Base-by-base conservation (phyloP, 1,140 invertebrate species). In the Proctacanthus coquilletti region DNA sequence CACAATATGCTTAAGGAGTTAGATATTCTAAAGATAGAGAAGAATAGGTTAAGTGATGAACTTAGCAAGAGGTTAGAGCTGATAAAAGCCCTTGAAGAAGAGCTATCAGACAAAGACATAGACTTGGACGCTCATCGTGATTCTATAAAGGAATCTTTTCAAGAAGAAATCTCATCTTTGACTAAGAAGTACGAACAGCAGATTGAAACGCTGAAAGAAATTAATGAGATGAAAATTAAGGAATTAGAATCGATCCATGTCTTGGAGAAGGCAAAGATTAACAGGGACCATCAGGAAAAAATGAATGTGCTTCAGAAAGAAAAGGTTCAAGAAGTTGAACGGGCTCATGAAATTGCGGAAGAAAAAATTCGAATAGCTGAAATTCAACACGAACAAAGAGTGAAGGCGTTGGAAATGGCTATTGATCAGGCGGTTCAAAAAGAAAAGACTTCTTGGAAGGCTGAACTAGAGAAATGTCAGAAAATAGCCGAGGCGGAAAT, bases 391-490 rank as follows among this genome's bases (percentile, higher is more conserved):
- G 56, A 57, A 43, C 56, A 63, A 42, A 61, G 57, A 44, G 50
- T 60, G 13, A 37, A 50, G 17, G 54, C 63, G 45, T 46, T 65
- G 11, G 65, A 68, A 46, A 48, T 42, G 4, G 51, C 48, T 34
- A 45, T 58, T 13, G 62, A 63, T 43, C 45, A 57, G 2, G 49
- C 55, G 0, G 45, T 65, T n/a, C 50, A 60, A 36, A 53, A 64
- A 17, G 52, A 63, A 51, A 57, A 60, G 36, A 49, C 57, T 44
- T 56, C 60, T 21, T 59, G 56, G 44, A 53, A 56, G 2, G 53
- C 49, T 15, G 66, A 67, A 47, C 47, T 68, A 36, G 64, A 67
- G 44, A 64, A 67, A 43, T 64, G 63, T 29, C 65, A 68, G 52
- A 60, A 63, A 32, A 56, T 66, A 42, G 63, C 62, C 36, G 65